Conservation (phyloP, 2,113 vertebrate genomes). For the Melanerpes aurifrons region DNA sequence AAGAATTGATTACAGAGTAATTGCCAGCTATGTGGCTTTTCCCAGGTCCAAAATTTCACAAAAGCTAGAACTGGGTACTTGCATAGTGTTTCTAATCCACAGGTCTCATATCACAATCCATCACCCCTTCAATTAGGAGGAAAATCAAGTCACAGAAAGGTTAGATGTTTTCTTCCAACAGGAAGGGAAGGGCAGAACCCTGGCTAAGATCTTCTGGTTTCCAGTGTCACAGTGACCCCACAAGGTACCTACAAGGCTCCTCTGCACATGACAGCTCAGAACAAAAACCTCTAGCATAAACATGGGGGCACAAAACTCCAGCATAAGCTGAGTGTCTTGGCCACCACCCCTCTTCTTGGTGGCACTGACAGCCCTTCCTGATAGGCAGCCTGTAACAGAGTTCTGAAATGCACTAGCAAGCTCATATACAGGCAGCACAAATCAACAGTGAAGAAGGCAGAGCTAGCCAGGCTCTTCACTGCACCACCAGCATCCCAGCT, state of each 20-base stretch:
- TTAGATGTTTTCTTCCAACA: not conserved
- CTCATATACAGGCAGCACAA: accelerated
- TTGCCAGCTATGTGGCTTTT: not conserved
- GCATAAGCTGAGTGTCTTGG: not conserved
- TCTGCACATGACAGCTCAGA: not conserved
- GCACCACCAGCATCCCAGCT: not conserved
- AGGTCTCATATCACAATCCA: not conserved
- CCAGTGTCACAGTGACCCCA: not conserved
- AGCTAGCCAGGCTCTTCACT: not conserved
- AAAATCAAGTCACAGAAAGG: not conserved
- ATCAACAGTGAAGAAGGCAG: not conserved
- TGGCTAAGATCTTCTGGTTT: not conserved
- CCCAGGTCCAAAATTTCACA: not conserved
- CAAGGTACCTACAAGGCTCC: not conserved
- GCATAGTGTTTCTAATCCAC: not conserved
- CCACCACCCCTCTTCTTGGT: not conserved
- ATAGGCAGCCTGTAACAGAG: not conserved
- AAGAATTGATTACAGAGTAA: slow-evolving; percentile 21
- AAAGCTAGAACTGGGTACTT: not conserved
- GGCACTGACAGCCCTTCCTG: not conserved
- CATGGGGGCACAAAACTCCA: not conserved
- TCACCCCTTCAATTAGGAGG: not conserved
- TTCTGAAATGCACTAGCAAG: accelerated
- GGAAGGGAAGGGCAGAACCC: not conserved
- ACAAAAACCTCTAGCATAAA: not conserved